Base-by-base conservation (phyloP, 2,797 vertebrate species). In the Astyanax mexicanus region DNA sequence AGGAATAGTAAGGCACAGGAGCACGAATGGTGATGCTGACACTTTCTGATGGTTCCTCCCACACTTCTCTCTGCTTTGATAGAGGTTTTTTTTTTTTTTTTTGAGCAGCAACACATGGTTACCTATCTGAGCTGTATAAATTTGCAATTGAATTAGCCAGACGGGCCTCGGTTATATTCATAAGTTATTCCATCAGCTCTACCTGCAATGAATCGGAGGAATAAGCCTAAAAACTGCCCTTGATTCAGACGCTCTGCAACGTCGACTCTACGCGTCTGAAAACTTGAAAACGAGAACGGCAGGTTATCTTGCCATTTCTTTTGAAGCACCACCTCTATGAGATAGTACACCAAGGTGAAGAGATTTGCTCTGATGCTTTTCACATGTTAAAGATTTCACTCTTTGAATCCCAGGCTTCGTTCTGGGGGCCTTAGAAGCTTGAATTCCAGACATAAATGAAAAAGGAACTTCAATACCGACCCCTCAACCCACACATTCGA, bases 111-210 rank as follows among this genome's bases (percentile, higher is more conserved):
- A 57, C 70, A 71, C 74, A 72, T 75, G 67, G 57, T 58, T 77
- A 52, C 60, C 44, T 68, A 27, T 38, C 42, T 52, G 6, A 52
- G 45, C 57, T 64, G 75, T 60, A 75, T 78, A 72, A 8, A 81
- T 75, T 75, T 81, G 72, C 75, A 75, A 47, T 35, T 62, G 25
- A 78, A 78, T 78, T 72, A 72, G 38, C 61, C n/a, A 71, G 37
- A 11, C 47, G 77, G 40, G 58, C 45, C 52, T 38, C 25, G 17
- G 44, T 32, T 80, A 60, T 69, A 67, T 51, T 58, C 40, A 54
- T 38, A 47, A 65, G 60, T 74, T 74, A 69, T 75, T 83, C 4
- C 47, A 64, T 57, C 51, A 47, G 38, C 27, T 73, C 21, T 47
- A 77, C 32, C 8, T 23, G 40, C 51, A 67, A 77, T 71, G 37